Conservation (phyloP, 2,888 invertebrate genomes). For the Pseudoips prasinana region DNA sequence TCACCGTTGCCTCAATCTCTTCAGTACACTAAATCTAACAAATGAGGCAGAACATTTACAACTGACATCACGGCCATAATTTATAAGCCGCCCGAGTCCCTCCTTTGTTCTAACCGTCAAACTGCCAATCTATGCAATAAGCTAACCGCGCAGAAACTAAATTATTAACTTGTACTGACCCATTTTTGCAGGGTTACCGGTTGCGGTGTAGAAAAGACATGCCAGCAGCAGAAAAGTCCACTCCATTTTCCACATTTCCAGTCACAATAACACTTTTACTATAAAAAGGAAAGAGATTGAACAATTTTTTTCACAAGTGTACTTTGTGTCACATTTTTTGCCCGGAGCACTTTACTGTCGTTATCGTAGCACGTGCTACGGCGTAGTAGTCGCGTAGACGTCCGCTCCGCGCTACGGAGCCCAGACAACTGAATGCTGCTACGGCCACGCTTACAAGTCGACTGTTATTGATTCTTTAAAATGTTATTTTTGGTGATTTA, state of each 20-base stretch:
- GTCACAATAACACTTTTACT: constrained; percentile 33
- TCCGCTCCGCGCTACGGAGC: constrained; percentile 56
- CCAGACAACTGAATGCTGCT: constrained; percentile 63
- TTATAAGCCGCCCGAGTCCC: constrained; percentile 28
- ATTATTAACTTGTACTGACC: constrained; percentile 69
- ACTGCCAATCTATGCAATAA: constrained; percentile 54
- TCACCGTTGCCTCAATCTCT: no score
- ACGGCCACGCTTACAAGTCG: constrained; percentile 51
- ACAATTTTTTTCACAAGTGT: constrained; percentile 38
- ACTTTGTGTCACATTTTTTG: constrained; percentile 53
- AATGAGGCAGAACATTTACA: no score
- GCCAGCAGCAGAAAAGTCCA: constrained; percentile 49
- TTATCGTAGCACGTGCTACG: constrained; percentile 39
- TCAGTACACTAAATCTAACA: no score
- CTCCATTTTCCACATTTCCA: constrained; percentile 57
- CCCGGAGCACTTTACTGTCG: constrained; percentile 41
- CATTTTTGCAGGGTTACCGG: constrained; percentile 74
- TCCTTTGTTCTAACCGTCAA: constrained; percentile 56
- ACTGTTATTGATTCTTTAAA: constrained; percentile 79
- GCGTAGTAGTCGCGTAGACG: constrained; percentile 44
- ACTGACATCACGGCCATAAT: constrained; percentile 24
- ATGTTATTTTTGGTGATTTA: constrained; percentile 78
- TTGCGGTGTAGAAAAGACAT: constrained; percentile 45
- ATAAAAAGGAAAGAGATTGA: constrained; percentile 36
- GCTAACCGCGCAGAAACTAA: constrained; percentile 50